phyloP scores from a whole-genome alignment of 2,888 invertebrate genomes.

The Phyto melanocephala region DNA sequence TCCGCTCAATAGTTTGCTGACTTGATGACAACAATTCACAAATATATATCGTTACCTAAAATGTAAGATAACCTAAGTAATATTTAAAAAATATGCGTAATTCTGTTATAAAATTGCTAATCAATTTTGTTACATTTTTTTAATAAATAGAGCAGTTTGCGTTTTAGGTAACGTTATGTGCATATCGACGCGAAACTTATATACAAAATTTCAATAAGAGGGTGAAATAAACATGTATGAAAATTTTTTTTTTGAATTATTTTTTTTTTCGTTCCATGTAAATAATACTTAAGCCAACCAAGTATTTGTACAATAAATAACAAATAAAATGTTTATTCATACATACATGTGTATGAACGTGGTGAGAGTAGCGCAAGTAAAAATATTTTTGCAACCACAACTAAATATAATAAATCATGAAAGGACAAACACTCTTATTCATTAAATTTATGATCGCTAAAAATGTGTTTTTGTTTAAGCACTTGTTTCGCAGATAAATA shows the following conservation, averaged over 20 bases:
- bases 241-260: constrained; percentile 1
- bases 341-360: no score
- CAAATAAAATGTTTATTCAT: neutral
- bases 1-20: neutral
- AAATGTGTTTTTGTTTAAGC: neutral
- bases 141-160: no score
- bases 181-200: no score
- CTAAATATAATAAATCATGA: constrained; percentile 45
- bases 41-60: no score
- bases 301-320: constrained; percentile 37
- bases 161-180: no score
- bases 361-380: constrained; percentile 1
- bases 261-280: constrained; percentile 26
- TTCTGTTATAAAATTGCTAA: no score
- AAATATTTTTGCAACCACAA: constrained; percentile 21
- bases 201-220: no score
- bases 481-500: neutral
- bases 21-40: constrained; percentile 24
- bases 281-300: constrained; percentile 38
- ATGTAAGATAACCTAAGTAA: no score
- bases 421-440: constrained; percentile 40
- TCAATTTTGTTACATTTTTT: no score
- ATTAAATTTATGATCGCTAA: constrained; percentile 26
- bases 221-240: neutral
- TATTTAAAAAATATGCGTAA: no score